Evolutionary conservation across 2,797 vertebrate species (phyloP).

Genomic region (Muraenolepis orangiensis): DNA sequence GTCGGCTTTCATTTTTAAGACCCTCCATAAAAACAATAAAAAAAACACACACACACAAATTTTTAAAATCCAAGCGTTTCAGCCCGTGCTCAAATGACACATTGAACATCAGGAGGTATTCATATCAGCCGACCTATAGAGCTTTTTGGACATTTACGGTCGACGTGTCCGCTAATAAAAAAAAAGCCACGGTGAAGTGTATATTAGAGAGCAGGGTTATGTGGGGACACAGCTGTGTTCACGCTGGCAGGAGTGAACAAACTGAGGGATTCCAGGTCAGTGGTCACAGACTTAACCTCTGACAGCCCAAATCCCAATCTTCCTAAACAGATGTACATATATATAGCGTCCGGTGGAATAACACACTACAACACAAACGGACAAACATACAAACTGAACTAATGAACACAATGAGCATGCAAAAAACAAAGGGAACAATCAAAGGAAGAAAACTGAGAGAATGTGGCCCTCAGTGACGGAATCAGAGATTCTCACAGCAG

Average conservation of each 20-base stretch:
- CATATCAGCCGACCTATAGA: not conserved
- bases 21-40: slow-evolving; percentile 38
- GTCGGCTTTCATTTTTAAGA: slow-evolving; percentile 65
- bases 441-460: not conserved
- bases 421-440: not conserved
- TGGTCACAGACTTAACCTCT: slow-evolving; percentile 59
- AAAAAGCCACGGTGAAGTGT: slow-evolving; percentile 76
- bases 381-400: slow-evolving; percentile 10
- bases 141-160: not conserved
- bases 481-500: not conserved
- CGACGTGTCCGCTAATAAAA: slow-evolving; percentile 52
- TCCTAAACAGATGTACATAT: not conserved
- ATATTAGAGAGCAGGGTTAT: slow-evolving; percentile 53
- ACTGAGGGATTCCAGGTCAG: slow-evolving; percentile 69
- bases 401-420: not conserved
- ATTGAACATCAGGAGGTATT: not conserved
- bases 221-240: slow-evolving; percentile 69
- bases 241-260: slow-evolving; percentile 53
- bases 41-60: no score
- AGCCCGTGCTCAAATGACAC: not conserved
- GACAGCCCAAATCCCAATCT: slow-evolving; percentile 26
- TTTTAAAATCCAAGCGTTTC: not conserved
- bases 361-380: no score
- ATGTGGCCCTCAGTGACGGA: not conserved
- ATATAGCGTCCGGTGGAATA: not conserved